phyloP scores from a whole-genome alignment of 23 tunicate genomes.

The Diplosoma virens region DNA sequence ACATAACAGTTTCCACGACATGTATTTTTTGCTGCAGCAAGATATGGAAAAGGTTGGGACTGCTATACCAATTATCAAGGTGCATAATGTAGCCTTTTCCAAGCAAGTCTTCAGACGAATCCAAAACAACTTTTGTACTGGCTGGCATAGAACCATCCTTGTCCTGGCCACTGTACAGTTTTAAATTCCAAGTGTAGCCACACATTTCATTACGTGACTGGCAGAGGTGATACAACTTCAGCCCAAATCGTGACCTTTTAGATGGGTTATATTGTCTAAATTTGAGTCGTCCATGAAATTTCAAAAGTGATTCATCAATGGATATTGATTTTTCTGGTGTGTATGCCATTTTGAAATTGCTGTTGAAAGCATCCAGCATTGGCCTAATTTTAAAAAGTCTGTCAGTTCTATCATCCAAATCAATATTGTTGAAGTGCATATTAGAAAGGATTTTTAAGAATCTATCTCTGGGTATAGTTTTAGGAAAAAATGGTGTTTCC shows the following conservation, averaged over 20 bases:
- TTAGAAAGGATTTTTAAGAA: constrained; percentile 17
- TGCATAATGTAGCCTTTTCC: constrained; percentile 7
- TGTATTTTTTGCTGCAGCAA: constrained; percentile 17
- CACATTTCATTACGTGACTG: background rate
- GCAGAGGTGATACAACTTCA: constrained; percentile 19
- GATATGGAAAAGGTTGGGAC: background rate
- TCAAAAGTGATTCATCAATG: constrained; percentile 13
- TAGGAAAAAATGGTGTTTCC: constrained; percentile 17
- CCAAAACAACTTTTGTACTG: background rate
- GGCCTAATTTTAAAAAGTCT: constrained; percentile 7
- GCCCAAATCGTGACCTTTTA: constrained; percentile 11
- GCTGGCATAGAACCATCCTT: constrained; percentile 1
- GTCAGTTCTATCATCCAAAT: background rate
- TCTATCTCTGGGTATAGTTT: constrained; percentile 23
- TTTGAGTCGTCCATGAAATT: constrained; percentile 12
- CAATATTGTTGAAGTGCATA: constrained; percentile 22
- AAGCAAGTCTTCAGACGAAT: constrained; percentile 3
- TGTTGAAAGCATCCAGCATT: constrained; percentile 3
- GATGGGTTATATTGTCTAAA: constrained; percentile 26
- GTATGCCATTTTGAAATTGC: constrained; percentile 12
- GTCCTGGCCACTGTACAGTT: constrained; percentile 19
- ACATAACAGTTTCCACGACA: constrained; percentile 13
- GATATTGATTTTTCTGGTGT: constrained; percentile 15
- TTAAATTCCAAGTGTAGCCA: constrained; percentile 22
- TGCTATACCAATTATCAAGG: constrained; percentile 31